Conservation (phyloP, 2,888 invertebrate genomes). For the Eurytoma adleriae region DNA sequence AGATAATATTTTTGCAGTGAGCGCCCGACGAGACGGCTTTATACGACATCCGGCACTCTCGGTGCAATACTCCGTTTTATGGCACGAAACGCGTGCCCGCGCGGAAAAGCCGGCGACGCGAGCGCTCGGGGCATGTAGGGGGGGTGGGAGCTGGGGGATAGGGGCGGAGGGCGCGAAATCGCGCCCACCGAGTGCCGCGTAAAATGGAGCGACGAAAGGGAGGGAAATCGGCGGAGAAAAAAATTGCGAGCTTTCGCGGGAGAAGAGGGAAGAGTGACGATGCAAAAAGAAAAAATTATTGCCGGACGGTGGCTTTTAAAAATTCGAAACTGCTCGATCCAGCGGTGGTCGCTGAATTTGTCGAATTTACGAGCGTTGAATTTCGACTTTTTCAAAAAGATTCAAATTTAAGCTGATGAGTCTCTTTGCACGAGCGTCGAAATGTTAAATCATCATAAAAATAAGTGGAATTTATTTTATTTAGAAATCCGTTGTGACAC, state of each 20-base stretch:
- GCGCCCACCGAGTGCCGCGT: no score
- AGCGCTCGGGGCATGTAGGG: background rate
- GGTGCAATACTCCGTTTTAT: slow-evolving; percentile 38
- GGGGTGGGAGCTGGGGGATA: no score
- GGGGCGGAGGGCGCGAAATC: no score
- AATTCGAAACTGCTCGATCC: slow-evolving; percentile 11
- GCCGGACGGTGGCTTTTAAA: slow-evolving; percentile 24
- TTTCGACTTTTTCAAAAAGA: no score
- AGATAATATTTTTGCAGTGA: slow-evolving; percentile 50
- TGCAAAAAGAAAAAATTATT: slow-evolving; percentile 11
- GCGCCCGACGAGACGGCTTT: slow-evolving; percentile 24
- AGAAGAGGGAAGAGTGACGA: slow-evolving; percentile 25
- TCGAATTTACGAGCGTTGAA: no score
- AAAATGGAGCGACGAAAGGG: background rate
- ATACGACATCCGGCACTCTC: slow-evolving; percentile 50
- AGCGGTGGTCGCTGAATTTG: background rate
- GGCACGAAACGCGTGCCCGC: slow-evolving; percentile 35
- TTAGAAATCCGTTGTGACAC: no score
- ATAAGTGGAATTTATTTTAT: no score
- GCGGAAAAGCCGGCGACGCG: slow-evolving; percentile 25
- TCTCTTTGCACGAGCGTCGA: no score
- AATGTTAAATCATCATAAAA: no score
- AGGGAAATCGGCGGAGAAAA: slow-evolving; percentile 13
- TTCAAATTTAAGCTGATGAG: no score
- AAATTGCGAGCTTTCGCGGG: background rate